A percentile compares a stretch with the other conserved stretches of the same genome.
Conservation (phyloP, 2,113 vertebrate species). For the Actenoides hombroni region DNA sequence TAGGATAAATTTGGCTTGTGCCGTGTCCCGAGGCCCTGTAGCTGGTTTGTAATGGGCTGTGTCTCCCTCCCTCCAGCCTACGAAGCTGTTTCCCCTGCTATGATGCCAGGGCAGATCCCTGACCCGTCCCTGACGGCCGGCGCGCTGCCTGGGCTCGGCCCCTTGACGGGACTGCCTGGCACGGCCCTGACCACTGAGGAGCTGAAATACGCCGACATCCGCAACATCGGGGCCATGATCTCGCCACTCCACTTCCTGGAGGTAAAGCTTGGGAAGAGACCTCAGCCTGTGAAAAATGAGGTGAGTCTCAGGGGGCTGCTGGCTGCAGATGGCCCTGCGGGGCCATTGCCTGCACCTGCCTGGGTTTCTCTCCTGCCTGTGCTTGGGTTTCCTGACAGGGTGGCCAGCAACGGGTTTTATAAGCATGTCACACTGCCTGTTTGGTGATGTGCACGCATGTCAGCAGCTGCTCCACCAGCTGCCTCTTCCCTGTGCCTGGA, state of each 20-base stretch:
- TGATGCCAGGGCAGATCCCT: constrained; percentile 97
- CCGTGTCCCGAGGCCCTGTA: neutral
- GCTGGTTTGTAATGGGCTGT: neutral
- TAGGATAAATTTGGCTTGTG: neutral
- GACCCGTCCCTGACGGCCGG: constrained; percentile 92
- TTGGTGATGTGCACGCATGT: rapidly evolving
- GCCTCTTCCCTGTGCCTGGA: neutral
- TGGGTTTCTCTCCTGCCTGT: neutral
- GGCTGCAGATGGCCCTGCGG: neutral
- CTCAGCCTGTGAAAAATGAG: constrained; percentile 89
- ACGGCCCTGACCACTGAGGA: constrained; percentile 85
- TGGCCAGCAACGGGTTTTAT: rapidly evolving
- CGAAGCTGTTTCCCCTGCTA: constrained; percentile 76
- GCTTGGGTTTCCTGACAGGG: neutral
- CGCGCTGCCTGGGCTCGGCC: constrained; percentile 88
- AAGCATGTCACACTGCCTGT: neutral
- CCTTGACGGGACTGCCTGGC: constrained; percentile 87
- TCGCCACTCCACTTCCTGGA: constrained; percentile 92
- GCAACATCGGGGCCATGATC: constrained; percentile 88
- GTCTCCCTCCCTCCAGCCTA: constrained; percentile 45
- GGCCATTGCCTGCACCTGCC: neutral
- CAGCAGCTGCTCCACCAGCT: neutral
- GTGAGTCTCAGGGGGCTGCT: constrained; percentile 62
- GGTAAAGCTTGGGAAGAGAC: constrained; percentile 87
- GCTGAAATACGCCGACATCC: constrained; percentile 88